Base-by-base conservation (phyloP, 1,140 invertebrate species). In the Sycophila sp. region DNA sequence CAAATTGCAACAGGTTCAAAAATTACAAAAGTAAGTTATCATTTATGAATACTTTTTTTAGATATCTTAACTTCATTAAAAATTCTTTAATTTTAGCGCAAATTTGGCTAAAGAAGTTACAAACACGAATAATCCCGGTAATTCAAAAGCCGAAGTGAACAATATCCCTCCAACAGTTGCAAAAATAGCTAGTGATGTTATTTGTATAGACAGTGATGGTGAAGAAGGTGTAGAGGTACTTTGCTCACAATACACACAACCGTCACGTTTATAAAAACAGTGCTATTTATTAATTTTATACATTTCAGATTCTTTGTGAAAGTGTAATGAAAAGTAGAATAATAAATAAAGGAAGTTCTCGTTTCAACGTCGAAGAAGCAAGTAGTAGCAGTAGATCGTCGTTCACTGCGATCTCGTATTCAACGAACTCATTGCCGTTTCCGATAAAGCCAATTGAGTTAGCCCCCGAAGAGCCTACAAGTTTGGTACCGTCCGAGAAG, bases 121-220 rank as follows among this genome's bases (percentile, higher is more conserved):
- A 36, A 53, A 30, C 19, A 30, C 5, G 6, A 24, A 38, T 19
- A 60, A 38, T 42, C 17, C 38, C n/a, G 58, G 28, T 34, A 22
- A 56, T 58, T 67, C 64, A n/a, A 67, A 56, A 13, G 17, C 26
- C 45, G 26, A 6, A 15, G 38, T 24, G 7, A 58, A 49, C 24
- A 59, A 47, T 6, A 45, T 58, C 13, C 34, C 8, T 6, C 40
- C 2, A 24, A 22, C 55, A 26, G 15, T 68, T 28, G 11, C 59
- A 64, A 34, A 62, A 32, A 36, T 49, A 63, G 22, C 24, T 59
- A 47, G 26, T 22, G 71, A 72, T 58, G 45, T 77, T 28, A 76
- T 79, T 17, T 72, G 66, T 56, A 26, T 82, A 38, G 75, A 80
- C 26, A 82, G 79, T 15, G 80, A 82, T 22, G n/a, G n/a, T n/a